Conservation (phyloP, 2,113 vertebrate species). For the Manacus vitellinus region DNA sequence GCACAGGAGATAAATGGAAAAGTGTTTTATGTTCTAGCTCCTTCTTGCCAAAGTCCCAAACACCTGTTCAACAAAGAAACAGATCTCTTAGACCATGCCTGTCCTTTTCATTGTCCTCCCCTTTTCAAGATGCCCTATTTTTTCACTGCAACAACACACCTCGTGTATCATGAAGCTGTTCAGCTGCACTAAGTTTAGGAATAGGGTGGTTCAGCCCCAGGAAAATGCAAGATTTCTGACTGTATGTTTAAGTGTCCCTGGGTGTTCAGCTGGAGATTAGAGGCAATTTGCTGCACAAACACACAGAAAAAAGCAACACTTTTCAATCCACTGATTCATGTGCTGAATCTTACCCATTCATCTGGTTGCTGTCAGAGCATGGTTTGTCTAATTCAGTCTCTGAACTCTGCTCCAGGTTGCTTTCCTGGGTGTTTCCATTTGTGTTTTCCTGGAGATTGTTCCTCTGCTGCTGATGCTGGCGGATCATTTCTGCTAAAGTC, state of each 20-base stretch:
- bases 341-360: conserved; percentile 62
- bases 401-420: conserved; percentile 9
- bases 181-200: neutral
- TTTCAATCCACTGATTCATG: neutral
- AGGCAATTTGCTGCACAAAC: neutral
- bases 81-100: neutral
- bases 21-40: accelerated
- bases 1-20: neutral
- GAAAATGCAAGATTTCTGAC: neutral
- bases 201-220: neutral
- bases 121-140: neutral
- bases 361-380: neutral
- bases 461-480: conserved; percentile 84
- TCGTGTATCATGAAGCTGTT: neutral
- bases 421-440: conserved; percentile 7
- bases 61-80: neutral
- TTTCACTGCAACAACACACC: neutral
- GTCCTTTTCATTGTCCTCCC: neutral
- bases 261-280: neutral
- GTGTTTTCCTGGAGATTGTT: conserved; percentile 55
- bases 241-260: neutral
- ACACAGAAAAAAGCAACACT: neutral
- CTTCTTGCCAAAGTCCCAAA: neutral
- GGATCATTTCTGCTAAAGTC: conserved; percentile 82
- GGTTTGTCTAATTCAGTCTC: neutral